Evolutionary conservation across 2,113 vertebrate genomes (phyloP), one percentile per base, ranked within the genome.

Genomic region (Chiloscyllium plagiosum): DNA sequence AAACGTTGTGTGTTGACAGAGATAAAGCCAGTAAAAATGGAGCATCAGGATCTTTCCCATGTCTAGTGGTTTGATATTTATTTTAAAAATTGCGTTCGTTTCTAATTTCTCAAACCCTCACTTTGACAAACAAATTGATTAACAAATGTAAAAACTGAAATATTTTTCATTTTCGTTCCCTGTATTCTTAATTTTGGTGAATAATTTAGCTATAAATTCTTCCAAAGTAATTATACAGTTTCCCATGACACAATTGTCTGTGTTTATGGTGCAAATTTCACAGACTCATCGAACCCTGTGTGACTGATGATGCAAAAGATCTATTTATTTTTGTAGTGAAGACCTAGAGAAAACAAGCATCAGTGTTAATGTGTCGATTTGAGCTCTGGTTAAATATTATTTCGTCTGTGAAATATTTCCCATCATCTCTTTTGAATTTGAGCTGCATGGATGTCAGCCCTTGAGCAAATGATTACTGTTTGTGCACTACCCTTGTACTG

Each of bases 231-330:
- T 95, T 95, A 70, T 42, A 95, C 37, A 93, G 70, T 95, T 95
- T 95, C 94, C 68, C 94, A 95, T 95, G 94, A 95, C 94, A 52
- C 69, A 72, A 20, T 94, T 95, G 94, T 61, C 87, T 90, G 69
- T 95, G 93, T 95, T 95, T 95, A 76, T 95, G 69, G 47, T 95
- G 89, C 42, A 52, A 76, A 95, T 95, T 95, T 68, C 94, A 95
- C 26, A 52, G 94, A 72, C 37, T 95, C 24, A 95, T 66, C 89
- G 61, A 93, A 93, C 89, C 61, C 89, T 93, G 61, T n/a, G 33
- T 95, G 94, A 95, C 68, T 95, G 68, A 50, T 70, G 42, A 10
- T 72, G 42, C 24, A 72, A 52, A 95, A 76, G 68, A 33, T 47
- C 70, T 95, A 95, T 95, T 95, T 72, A 72, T 72, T 95, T 95